These are phyloP conservation scores for Andrena chrysosceles DNA, from an alignment of 2,888 invertebrate genomes.

Conservation along the genomic window DNA sequence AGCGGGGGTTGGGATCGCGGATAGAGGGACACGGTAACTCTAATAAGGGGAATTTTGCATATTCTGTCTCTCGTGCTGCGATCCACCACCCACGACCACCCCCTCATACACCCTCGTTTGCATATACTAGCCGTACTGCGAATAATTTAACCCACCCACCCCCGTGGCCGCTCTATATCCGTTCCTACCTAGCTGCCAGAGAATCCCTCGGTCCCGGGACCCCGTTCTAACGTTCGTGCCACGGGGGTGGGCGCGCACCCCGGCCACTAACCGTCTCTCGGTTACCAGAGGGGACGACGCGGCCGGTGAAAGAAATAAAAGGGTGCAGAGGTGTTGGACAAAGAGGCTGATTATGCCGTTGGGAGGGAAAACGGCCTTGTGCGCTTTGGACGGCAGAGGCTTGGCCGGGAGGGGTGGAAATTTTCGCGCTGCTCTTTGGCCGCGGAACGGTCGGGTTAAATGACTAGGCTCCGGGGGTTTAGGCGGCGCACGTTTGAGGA, in stretches of 20 bases:
- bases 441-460: conserved; percentile 32
- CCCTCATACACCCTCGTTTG: conserved; percentile 77
- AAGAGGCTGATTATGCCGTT: conserved; percentile 51
- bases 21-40: conserved; percentile 76
- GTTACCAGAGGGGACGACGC: not conserved
- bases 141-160: conserved; percentile 81
- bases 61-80: conserved; percentile 73
- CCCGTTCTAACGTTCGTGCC: conserved; percentile 62
- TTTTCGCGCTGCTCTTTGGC: conserved; percentile 21
- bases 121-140: conserved; percentile 82
- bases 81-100: conserved; percentile 68
- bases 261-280: not conserved
- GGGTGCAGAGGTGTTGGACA: conserved; percentile 44
- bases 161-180: conserved; percentile 55
- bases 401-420: conserved; percentile 11
- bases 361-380: conserved; percentile 17
- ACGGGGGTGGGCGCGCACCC: conserved; percentile 29
- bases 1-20: conserved; percentile 36
- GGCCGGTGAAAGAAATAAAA: conserved; percentile 41
- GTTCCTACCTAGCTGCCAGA: conserved; percentile 63
- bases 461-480: not conserved
- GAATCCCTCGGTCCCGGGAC: conserved; percentile 75
- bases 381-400: not conserved
- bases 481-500: not conserved
- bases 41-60: conserved; percentile 84